phyloP scores from a whole-genome alignment of 1,140 invertebrate species.

The Halyomorpha halys region DNA sequence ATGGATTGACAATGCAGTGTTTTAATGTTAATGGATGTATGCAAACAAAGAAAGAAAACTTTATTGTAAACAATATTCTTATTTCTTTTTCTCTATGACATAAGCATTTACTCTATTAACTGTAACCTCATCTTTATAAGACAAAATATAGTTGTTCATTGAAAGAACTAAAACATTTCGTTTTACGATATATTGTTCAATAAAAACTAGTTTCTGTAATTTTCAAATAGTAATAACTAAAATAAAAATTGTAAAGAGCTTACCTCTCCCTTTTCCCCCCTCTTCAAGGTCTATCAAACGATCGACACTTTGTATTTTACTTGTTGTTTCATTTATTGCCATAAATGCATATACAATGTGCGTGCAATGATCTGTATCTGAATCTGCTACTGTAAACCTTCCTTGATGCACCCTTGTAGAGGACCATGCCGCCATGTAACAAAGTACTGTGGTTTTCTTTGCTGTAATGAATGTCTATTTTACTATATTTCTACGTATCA shows the following conservation, averaged over 20 bases:
- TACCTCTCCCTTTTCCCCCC: constrained; percentile 49
- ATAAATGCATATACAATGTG: constrained; percentile 76
- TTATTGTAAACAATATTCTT: too few relatives aligned
- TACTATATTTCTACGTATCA: too few relatives aligned
- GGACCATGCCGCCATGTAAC: constrained; percentile 69
- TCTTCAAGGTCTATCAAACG: constrained; percentile 39
- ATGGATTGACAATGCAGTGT: too few relatives aligned
- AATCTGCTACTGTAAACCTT: constrained; percentile 51
- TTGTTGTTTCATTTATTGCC: constrained; percentile 57
- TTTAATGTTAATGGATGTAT: too few relatives aligned
- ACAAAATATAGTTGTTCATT: too few relatives aligned
- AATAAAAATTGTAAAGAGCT: neutral
- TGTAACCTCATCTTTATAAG: too few relatives aligned
- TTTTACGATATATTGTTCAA: too few relatives aligned
- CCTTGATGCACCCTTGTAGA: constrained; percentile 54
- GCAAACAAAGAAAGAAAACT: too few relatives aligned
- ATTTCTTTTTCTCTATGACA: too few relatives aligned
- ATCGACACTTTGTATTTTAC: constrained; percentile 49
- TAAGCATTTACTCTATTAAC: too few relatives aligned
- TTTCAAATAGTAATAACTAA: neutral
- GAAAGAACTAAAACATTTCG: too few relatives aligned
- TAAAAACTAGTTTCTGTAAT: too few relatives aligned
- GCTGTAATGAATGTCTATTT: neutral
- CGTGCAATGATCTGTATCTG: constrained; percentile 70
- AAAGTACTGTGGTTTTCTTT: constrained; percentile 44